These are phyloP conservation scores for Ciconia stormi DNA, from an alignment of 2,113 vertebrate genomes.

Conservation along the genomic window DNA sequence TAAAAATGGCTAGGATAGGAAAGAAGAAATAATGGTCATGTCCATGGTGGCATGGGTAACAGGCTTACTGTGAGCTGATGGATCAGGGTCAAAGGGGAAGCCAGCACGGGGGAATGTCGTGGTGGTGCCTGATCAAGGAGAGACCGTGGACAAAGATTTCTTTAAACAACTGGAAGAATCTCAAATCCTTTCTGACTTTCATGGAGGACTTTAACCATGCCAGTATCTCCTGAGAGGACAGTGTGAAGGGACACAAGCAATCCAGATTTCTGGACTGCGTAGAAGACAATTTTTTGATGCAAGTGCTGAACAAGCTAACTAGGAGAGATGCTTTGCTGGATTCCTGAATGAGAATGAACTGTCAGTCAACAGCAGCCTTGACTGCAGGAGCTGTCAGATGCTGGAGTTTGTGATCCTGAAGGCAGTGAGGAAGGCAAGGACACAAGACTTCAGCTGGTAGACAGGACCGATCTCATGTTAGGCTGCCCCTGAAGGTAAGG, in stretches of 20 bases:
- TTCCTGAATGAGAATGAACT: background rate
- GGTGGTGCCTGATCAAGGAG: background rate
- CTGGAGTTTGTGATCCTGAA: background rate
- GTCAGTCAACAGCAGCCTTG: background rate
- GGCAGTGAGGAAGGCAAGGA: background rate
- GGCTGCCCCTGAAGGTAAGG: background rate
- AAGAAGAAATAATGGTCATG: background rate
- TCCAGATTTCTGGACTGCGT: background rate
- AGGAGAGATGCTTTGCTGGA: background rate
- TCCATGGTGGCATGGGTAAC: background rate
- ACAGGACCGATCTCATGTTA: background rate
- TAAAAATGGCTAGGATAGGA: background rate
- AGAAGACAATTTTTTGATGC: background rate
- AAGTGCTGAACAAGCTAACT: background rate
- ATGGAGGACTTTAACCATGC: background rate
- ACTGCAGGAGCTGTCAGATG: constrained; percentile 26
- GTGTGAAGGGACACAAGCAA: background rate
- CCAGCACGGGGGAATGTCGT: background rate
- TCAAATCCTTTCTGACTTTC: background rate
- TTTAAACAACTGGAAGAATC: background rate
- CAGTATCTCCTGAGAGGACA: background rate
- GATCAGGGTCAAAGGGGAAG: background rate
- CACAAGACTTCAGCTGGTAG: background rate
- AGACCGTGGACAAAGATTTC: background rate
- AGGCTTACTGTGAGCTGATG: background rate